These are phyloP conservation scores for Caenorhabditis virilis DNA, from an alignment of 2,888 invertebrate species.

Conservation along the genomic window DNA sequence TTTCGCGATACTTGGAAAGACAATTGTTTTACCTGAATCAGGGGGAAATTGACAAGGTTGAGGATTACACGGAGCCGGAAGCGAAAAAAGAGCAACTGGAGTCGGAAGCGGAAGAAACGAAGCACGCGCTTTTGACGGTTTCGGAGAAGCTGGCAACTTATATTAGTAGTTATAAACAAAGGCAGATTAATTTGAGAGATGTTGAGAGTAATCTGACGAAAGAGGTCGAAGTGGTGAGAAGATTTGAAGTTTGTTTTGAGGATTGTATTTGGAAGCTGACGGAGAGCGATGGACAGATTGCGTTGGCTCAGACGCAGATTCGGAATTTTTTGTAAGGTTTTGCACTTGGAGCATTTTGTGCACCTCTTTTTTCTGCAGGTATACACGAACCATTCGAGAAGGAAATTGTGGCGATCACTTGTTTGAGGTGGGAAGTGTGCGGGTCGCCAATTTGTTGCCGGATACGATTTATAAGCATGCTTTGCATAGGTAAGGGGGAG, in stretches of 20 bases:
- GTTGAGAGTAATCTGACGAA: constrained; percentile 14
- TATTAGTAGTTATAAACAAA: constrained; percentile 75
- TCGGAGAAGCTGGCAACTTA: constrained; percentile 94
- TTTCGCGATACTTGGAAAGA: constrained; percentile 81
- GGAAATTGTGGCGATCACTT: constrained; percentile 97
- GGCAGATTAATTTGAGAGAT: constrained; percentile 63
- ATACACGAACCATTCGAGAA: constrained; percentile 92
- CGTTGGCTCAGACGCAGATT: constrained; percentile 91
- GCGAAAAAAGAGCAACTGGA: constrained; percentile 37
- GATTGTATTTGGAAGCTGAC: constrained; percentile 97
- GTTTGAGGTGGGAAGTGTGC: constrained; percentile 90
- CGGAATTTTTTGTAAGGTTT: constrained; percentile 85
- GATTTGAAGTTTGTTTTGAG: constrained; percentile 84
- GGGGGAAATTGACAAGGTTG: constrained; percentile 16
- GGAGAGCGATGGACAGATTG: constrained; percentile 94
- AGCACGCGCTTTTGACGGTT: constrained; percentile 78
- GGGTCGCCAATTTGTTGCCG: constrained; percentile 90
- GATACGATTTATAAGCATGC: constrained; percentile 80
- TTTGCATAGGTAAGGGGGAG: constrained; percentile 16
- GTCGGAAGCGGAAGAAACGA: constrained; percentile 65
- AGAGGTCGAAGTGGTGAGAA: constrained; percentile 51
- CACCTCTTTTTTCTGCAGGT: constrained; percentile 72
- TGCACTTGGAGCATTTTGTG: background rate
- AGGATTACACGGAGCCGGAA: constrained; percentile 71
- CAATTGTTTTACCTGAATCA: constrained; percentile 65